phyloP scores from a whole-genome alignment of 2,797 vertebrate genomes.

The Lutjanus campechanus region DNA sequence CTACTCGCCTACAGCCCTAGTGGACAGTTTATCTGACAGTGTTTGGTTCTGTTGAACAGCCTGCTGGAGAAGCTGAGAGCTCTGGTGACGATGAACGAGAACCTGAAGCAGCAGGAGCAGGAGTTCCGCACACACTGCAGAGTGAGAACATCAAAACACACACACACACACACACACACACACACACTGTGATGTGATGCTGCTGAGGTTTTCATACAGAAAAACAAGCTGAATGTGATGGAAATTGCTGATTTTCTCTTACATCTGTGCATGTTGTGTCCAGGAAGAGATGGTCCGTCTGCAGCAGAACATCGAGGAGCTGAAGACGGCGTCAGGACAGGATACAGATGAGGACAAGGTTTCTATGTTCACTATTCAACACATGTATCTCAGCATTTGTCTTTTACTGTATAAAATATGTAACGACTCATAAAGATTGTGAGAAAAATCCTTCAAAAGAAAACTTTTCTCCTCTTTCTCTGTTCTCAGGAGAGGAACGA shows the following conservation, averaged over 20 bases:
- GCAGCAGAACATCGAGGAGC: conserved; percentile 90
- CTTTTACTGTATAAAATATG: no score
- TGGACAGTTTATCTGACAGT: neutral
- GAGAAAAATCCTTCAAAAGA: neutral
- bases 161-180: neutral
- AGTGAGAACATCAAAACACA: conserved; percentile 81
- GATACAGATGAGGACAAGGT: conserved; percentile 91
- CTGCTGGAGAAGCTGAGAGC: conserved; percentile 90
- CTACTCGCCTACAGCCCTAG: no score
- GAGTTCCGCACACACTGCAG: conserved; percentile 95
- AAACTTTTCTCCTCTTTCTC: neutral
- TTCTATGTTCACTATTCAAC: neutral
- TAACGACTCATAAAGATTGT: neutral
- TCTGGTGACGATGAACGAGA: conserved; percentile 95
- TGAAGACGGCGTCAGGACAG: conserved; percentile 86
- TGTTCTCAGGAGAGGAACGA: conserved; percentile 88
- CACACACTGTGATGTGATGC: no score
- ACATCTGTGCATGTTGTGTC: neutral
- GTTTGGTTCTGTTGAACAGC: conserved; percentile 73
- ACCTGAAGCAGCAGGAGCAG: conserved; percentile 94
- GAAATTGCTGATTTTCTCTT: neutral
- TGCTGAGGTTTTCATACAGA: no score
- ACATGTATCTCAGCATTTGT: neutral
- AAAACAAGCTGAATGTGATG: no score
- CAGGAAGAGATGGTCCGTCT: conserved; percentile 96